Percentiles rank a stretch among this genome's conserved stretches.
These are phyloP conservation scores for Enteromius radiatus DNA, from an alignment of 2,797 vertebrate species.

Conservation along the genomic window DNA sequence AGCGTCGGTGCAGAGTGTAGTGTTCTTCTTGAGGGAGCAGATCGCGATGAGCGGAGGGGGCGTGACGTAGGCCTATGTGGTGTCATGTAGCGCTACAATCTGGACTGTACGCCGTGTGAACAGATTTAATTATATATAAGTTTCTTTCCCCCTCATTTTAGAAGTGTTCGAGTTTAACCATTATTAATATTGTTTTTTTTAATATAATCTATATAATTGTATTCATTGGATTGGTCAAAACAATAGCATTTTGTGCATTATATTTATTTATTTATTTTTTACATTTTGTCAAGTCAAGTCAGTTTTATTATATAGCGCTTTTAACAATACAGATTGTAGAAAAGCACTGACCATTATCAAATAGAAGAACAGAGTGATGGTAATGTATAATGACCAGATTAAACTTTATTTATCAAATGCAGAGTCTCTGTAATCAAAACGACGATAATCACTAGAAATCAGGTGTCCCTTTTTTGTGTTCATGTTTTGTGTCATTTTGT, in stretches of 20 bases:
- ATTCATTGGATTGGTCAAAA: neutral
- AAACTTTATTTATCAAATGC: no score
- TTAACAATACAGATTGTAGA: no score
- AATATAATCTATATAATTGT: neutral
- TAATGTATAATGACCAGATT: no score
- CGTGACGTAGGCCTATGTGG: neutral
- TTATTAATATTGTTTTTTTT: neutral
- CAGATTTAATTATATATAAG: neutral
- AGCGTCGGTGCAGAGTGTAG: neutral
- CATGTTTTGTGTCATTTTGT: no score
- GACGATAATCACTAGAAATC: no score
- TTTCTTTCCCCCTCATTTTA: neutral
- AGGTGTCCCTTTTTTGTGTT: no score
- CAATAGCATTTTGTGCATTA: neutral
- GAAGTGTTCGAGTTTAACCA: neutral
- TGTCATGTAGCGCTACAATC: neutral
- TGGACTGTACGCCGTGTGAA: neutral
- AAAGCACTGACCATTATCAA: no score
- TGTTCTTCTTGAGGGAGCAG: neutral
- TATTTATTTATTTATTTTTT: neutral
- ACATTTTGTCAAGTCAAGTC: no score
- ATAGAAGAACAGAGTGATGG: no score
- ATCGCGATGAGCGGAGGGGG: neutral
- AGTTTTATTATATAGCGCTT: no score
- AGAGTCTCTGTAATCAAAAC: no score